Evolutionary conservation across 1,140 invertebrate species (phyloP), one percentile per base, ranked within the genome.

Genomic region (Thereuonema tuberculata): DNA sequence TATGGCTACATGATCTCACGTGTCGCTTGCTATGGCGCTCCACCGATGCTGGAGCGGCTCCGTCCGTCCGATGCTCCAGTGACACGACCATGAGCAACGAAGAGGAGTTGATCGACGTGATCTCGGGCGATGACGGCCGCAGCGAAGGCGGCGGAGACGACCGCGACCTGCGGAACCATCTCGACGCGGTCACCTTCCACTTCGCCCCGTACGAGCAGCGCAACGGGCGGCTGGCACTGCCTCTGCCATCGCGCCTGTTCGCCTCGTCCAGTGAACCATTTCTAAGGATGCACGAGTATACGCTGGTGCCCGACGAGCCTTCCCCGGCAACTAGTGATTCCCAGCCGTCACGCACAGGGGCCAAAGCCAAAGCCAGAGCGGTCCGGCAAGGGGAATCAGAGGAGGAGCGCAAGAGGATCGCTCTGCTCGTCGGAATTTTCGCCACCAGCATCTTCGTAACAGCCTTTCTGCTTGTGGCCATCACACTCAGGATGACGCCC

Each of bases 401-500:
- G 53, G 25, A 3, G 9, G 53, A 55, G 27, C 53, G 53, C 25
- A 55, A 55, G 23, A 14, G 53, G 3, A 55, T 55, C 14, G 27
- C 12, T 5, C 24, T 55, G 9, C 2, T 26, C 28, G 53, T 55
- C 3, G 53, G 53, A 2, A 55, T 55, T 15, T 55, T 14, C 28
- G 67, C 67, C 12, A 66, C 63, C 12, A 59, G 61, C 55, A 67
- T 68, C 26, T 64, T 68, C 59, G 50, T 67, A 25, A 63, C 62
- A 1, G 67, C 67, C 21, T 63, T 69, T 14, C 52, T 68, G 1
- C 65, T 70, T 1, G 63, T 67, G 23, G 64, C 59, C 28, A 58
- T 67, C 1, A 66, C 65, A 0, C 28, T 67, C 28, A 53, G 61
- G 23, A 48, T 67, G 43, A 59, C 65, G 0, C 66, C 65, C 2